A percentile compares a stretch with the other conserved stretches of the same genome.
Conservation (phyloP, 2,797 vertebrate genomes). For the Enteromius unitaeniatus region DNA sequence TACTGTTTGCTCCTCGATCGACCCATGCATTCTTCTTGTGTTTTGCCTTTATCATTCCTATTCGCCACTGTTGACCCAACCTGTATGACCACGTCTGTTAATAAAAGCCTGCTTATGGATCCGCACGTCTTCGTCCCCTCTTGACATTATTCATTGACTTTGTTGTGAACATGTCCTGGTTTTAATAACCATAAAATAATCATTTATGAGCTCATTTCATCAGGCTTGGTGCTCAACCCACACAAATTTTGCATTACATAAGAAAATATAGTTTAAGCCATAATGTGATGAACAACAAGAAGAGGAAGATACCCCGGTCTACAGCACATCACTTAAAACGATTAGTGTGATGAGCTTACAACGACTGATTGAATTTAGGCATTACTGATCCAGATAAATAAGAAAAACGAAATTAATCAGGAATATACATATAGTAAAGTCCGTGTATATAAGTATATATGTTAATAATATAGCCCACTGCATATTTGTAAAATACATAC, state of each 20-base stretch:
- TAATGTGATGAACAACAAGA: slow-evolving; percentile 26
- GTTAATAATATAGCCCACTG: neutral
- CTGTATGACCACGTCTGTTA: too few relatives aligned
- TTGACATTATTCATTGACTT: neutral
- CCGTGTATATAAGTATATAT: neutral
- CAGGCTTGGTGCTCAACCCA: slow-evolving; percentile 9
- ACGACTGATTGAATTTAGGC: neutral
- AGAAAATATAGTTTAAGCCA: neutral
- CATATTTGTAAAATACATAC: neutral
- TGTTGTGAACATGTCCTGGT: neutral
- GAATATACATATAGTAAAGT: neutral
- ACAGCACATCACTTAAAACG: slow-evolving; percentile 15
- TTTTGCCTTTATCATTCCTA: too few relatives aligned
- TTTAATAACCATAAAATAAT: slow-evolving; percentile 9
- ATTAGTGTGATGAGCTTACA: slow-evolving; percentile 14
- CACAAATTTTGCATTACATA: slow-evolving; percentile 19
- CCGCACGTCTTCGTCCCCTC: neutral
- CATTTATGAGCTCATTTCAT: slow-evolving; percentile 23
- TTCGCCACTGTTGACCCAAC: too few relatives aligned
- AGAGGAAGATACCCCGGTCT: neutral
- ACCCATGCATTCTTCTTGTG: too few relatives aligned
- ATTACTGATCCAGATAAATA: neutral
- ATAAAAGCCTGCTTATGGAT: too few relatives aligned
- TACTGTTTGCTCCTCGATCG: too few relatives aligned
- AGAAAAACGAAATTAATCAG: neutral